These are phyloP conservation scores for Stomorhina lunata DNA, from an alignment of 2,888 invertebrate species.

Conservation along the genomic window DNA sequence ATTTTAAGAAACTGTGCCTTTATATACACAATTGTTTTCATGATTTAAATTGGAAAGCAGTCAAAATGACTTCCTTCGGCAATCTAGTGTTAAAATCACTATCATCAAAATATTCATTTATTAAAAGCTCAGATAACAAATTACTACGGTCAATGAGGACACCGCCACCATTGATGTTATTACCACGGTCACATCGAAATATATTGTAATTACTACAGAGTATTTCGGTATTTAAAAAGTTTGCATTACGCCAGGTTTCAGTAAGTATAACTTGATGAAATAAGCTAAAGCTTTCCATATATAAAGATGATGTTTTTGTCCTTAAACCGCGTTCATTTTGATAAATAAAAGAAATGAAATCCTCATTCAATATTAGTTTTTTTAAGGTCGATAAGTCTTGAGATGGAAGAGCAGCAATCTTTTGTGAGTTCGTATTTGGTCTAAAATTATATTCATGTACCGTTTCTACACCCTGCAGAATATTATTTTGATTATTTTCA, in stretches of 20 bases:
- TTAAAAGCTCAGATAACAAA: not conserved
- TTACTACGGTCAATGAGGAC: not conserved
- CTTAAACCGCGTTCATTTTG: constrained; percentile 8
- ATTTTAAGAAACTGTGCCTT: no score
- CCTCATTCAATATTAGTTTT: not conserved
- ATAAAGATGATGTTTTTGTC: constrained; percentile 18
- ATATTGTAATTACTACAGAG: not conserved
- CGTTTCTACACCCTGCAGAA: no score
- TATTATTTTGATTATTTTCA: no score
- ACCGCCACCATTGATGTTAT: not conserved
- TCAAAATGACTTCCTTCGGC: no score
- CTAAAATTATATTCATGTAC: no score
- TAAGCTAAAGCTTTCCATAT: not conserved
- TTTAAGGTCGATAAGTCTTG: not conserved
- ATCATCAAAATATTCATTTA: no score
- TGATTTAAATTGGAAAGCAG: no score
- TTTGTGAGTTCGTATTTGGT: no score
- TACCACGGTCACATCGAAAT: not conserved
- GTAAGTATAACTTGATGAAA: not conserved
- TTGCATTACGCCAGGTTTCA: not conserved
- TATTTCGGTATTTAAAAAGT: not conserved
- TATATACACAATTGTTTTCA: no score
- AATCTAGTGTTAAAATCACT: no score
- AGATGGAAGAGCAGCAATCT: not conserved
- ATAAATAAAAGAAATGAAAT: constrained; percentile 5